phyloP scores from a whole-genome alignment of 2,888 invertebrate genomes.

The Ornithoptera priamus region DNA sequence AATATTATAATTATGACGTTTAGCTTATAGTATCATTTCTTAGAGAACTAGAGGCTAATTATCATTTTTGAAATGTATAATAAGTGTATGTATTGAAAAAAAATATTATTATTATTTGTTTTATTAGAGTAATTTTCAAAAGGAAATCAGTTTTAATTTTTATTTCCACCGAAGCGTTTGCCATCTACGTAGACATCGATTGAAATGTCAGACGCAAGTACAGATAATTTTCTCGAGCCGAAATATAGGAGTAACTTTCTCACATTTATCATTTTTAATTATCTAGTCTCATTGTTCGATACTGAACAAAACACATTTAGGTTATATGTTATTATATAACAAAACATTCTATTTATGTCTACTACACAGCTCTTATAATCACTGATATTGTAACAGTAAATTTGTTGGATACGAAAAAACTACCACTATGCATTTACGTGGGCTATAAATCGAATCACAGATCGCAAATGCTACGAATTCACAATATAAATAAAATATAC shows the following conservation, averaged over 20 bases:
- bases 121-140: neutral
- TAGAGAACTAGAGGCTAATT: too few relatives aligned
- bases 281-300: slow-evolving; percentile 3
- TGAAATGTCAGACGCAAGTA: slow-evolving; percentile 20
- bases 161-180: slow-evolving; percentile 10
- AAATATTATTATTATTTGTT: neutral
- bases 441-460: too few relatives aligned
- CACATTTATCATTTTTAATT: slow-evolving; percentile 22
- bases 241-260: slow-evolving; percentile 6
- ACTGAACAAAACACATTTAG: neutral
- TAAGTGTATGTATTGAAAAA: too few relatives aligned
- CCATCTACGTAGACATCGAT: slow-evolving; percentile 13
- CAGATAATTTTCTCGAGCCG: slow-evolving; percentile 13
- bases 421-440: too few relatives aligned
- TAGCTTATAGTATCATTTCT: too few relatives aligned
- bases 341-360: neutral
- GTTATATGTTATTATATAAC: neutral
- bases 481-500: too few relatives aligned
- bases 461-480: too few relatives aligned
- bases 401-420: too few relatives aligned
- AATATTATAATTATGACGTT: too few relatives aligned
- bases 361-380: too few relatives aligned
- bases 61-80: too few relatives aligned
- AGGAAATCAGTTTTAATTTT: slow-evolving; percentile 5
- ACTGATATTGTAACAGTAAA: too few relatives aligned